Percentiles rank a stretch among this genome's conserved stretches.
phyloP scores from a whole-genome alignment of 2,888 invertebrate genomes.

The Macrophya annulata region DNA sequence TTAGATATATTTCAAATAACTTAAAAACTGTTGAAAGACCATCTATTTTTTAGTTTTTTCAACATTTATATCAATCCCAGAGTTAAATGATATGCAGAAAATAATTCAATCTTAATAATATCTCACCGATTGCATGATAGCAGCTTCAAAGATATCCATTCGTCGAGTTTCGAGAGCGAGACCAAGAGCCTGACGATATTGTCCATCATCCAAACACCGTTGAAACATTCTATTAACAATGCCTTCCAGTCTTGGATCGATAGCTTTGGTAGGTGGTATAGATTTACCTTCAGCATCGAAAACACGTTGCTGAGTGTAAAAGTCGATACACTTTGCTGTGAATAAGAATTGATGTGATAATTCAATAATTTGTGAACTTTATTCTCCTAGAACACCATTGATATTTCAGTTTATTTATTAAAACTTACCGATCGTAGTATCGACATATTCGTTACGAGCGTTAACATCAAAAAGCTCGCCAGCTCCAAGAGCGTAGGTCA shows the following conservation, averaged over 20 bases:
- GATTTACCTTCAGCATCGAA: slow-evolving; percentile 86
- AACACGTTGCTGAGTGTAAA: slow-evolving; percentile 94
- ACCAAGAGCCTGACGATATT: slow-evolving; percentile 97
- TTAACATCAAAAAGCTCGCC: slow-evolving; percentile 97
- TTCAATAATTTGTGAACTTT: not conserved
- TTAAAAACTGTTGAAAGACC: not conserved
- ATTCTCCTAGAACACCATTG: not conserved
- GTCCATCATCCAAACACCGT: slow-evolving; percentile 95
- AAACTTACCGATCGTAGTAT: slow-evolving; percentile 91
- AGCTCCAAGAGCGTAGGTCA: slow-evolving; percentile 98
- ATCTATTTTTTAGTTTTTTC: not conserved
- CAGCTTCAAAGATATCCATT: slow-evolving; percentile 97
- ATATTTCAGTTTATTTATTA: not conserved
- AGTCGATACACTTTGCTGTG: slow-evolving; percentile 97
- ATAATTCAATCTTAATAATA: slow-evolving; percentile 37
- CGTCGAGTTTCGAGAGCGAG: slow-evolving; percentile 97
- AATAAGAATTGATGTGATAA: slow-evolving; percentile 38
- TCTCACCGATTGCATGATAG: slow-evolving; percentile 91
- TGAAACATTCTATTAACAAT: slow-evolving; percentile 99
- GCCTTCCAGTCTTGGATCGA: slow-evolving; percentile 92
- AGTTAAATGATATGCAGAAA: not conserved
- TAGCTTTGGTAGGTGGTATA: slow-evolving; percentile 83
- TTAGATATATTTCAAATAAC: not conserved
- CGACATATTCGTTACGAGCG: slow-evolving; percentile 96
- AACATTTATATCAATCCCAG: not conserved